Percentiles rank a stretch among this genome's conserved stretches.
phyloP scores from a whole-genome alignment of 2,797 vertebrate species.

The Periophthalmus magnuspinnatus region DNA sequence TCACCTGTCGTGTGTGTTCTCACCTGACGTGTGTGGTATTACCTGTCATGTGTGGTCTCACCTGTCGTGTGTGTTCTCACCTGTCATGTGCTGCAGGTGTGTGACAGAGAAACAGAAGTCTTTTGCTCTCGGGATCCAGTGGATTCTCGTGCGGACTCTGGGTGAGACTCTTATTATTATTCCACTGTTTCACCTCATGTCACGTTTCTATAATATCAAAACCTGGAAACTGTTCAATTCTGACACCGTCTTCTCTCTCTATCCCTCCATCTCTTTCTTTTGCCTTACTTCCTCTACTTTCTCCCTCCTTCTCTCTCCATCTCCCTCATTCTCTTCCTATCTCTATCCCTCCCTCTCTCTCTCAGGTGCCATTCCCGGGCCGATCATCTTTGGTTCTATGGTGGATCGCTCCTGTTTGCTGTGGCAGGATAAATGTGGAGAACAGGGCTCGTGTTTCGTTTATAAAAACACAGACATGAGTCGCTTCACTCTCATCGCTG shows the following conservation, averaged over 20 bases:
- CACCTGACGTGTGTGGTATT: too few relatives aligned
- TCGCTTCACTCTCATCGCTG: slow-evolving; percentile 82
- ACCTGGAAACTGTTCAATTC: neutral
- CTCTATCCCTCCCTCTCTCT: neutral
- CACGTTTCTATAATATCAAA: too few relatives aligned
- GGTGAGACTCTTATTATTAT: slow-evolving; percentile 70
- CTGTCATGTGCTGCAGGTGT: slow-evolving; percentile 76
- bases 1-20: too few relatives aligned
- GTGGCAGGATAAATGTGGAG: slow-evolving; percentile 90
- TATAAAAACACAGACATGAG: slow-evolving; percentile 94
- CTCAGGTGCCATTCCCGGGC: slow-evolving; percentile 90
- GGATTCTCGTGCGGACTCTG: slow-evolving; percentile 90
- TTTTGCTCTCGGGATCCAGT: slow-evolving; percentile 94
- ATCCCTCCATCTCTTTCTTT: too few relatives aligned
- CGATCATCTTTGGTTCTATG: slow-evolving; percentile 93
- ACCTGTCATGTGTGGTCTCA: too few relatives aligned
- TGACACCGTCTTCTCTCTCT: neutral
- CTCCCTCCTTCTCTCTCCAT: neutral
- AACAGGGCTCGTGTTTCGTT: slow-evolving; percentile 90
- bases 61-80: too few relatives aligned
- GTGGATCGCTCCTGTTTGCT: slow-evolving; percentile 92
- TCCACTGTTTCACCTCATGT: neutral
- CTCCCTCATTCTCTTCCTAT: neutral
- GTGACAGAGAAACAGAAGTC: slow-evolving; percentile 89
- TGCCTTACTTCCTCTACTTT: too few relatives aligned